Evolutionary conservation across 2,113 vertebrate genomes (phyloP), one percentile per base, ranked within the genome.

Genomic region (Climacteris rufus): DNA sequence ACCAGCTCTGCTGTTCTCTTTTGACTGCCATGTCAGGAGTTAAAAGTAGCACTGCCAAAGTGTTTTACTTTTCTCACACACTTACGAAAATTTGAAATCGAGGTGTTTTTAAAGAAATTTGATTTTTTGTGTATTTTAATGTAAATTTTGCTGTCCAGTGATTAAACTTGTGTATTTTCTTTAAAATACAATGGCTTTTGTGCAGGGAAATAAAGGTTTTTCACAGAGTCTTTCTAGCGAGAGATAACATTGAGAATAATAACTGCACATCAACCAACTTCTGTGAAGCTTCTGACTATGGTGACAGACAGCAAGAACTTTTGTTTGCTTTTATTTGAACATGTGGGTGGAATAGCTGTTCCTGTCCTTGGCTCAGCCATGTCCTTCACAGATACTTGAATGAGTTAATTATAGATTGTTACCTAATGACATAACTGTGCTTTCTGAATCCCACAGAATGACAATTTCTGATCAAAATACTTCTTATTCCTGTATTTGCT

Each of bases 381-480:
- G 87, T 92, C 96, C 97, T 96, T 96, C 96, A 93, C 96, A 95
- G 94, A 78, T 85, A 95, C 97, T 94, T 94, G 96, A 97, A 97
- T 92, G 94, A 95, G 92, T 94, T 97, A 98, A 97, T 98, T 97
- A 97, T 68, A 98, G 96, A 97, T 89, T 94, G 94, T 68, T 83
- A 52, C 94, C 96, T 96, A 96, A 97, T 94, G 94, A 97, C 93
- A 96, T 95, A 97, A 97, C 94, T 81, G 59, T 81, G 44, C 53
- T 91, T 94, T 94, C 97, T 95, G 94, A 97, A 96, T 95, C 83
- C 88, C 83, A 19, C 76, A 83, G 94, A 95, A 97, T 94, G 97
- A 97, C 97, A 97, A 95, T 96, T 81, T 77, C 76, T 94, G 85
- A 82, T 90, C 95, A 53, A 86, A 95, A 74, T 86, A 84, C 71